A percentile compares a stretch with the other conserved stretches of the same genome.
Evolutionary conservation across 2,113 vertebrate species (phyloP).

Genomic region (Muscicapa adusta): DNA sequence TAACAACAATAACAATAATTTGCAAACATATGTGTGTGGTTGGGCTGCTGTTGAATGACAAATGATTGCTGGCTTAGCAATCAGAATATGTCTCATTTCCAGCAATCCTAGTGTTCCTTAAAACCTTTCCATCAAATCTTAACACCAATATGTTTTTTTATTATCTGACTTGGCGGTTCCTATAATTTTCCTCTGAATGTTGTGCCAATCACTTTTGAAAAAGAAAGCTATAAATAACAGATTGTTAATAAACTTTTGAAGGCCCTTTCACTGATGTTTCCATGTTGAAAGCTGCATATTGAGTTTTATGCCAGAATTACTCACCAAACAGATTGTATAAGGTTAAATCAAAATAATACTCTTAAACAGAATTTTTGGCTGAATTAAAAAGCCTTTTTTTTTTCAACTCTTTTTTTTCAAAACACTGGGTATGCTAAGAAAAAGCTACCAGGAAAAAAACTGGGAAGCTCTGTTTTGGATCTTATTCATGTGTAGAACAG

Average conservation of each 20-base stretch:
- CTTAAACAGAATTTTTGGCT: background rate
- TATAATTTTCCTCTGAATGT: constrained; percentile 39
- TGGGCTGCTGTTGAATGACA: constrained; percentile 10
- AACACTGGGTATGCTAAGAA: background rate
- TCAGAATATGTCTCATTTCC: background rate
- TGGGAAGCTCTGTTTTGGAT: background rate
- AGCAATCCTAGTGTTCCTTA: background rate
- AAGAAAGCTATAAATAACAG: constrained; percentile 38
- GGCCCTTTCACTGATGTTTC: constrained; percentile 42
- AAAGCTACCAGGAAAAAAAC: background rate
- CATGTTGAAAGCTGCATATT: constrained; percentile 14
- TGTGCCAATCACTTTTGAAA: constrained; percentile 26
- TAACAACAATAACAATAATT: constrained; percentile 55
- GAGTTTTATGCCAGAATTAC: constrained; percentile 37
- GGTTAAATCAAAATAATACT: constrained; percentile 36
- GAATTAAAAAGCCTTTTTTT: background rate
- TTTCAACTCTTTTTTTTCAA: background rate
- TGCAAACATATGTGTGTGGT: constrained; percentile 23
- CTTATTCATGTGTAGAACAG: background rate
- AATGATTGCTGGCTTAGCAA: background rate
- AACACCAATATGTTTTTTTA: background rate
- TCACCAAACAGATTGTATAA: constrained; percentile 41
- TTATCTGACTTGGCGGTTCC: background rate
- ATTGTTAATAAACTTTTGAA: constrained; percentile 57
- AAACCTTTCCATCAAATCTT: background rate